A percentile compares a stretch with the other conserved stretches of the same genome.
Evolutionary conservation across 2,888 invertebrate species (phyloP).

Genomic region (Caenorhabditis sp.): DNA sequence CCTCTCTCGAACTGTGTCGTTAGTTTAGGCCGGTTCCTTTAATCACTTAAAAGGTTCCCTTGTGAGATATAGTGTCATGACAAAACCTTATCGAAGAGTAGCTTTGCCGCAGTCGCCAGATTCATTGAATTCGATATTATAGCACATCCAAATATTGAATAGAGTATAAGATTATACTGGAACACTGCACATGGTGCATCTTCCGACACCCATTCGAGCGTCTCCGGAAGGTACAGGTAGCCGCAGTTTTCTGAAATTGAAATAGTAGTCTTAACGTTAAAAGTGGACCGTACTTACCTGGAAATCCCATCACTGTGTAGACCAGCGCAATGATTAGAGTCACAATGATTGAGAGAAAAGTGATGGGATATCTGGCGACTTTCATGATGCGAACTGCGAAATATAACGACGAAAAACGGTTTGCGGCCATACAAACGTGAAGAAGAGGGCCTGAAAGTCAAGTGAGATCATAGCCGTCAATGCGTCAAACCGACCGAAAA

Average conservation of each 20-base stretch:
- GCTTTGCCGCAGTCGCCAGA: constrained; percentile 26
- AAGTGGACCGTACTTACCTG: not conserved
- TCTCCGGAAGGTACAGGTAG: constrained; percentile 26
- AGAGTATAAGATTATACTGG: constrained; percentile 27
- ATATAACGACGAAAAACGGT: constrained; percentile 35
- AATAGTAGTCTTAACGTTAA: no score
- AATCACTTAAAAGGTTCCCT: no score
- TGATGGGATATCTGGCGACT: constrained; percentile 18
- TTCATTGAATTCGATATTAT: constrained; percentile 39
- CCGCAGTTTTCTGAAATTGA: constrained; percentile 39
- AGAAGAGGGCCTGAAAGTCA: constrained; percentile 22
- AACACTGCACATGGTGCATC: constrained; percentile 22
- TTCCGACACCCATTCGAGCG: constrained; percentile 41
- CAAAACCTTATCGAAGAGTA: constrained; percentile 25
- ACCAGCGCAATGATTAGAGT: constrained; percentile 12
- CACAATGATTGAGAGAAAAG: constrained; percentile 4
- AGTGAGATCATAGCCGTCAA: no score
- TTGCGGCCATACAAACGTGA: constrained; percentile 34
- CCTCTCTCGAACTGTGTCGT: no score
- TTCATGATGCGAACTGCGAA: constrained; percentile 30
- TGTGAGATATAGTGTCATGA: no score
- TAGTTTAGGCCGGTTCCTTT: no score
- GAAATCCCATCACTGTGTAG: constrained; percentile 37
- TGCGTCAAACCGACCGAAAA: no score
- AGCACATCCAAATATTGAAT: constrained; percentile 39